phyloP scores from a whole-genome alignment of 2,888 invertebrate genomes.

The Geophilus truncorum region DNA sequence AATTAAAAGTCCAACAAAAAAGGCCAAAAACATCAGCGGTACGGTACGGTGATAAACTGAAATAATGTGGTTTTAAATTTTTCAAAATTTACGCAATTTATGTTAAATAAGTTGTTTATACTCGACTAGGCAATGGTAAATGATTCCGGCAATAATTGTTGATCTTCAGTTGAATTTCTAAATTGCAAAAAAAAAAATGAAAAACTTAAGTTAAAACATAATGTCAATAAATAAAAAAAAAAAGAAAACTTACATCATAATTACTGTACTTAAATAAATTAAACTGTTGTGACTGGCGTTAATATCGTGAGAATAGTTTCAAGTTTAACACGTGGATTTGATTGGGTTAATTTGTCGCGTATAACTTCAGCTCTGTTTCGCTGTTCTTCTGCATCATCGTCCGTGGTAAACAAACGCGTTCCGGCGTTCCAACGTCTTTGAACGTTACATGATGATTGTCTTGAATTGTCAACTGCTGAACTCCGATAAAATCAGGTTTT shows the following conservation, averaged over 20 bases:
- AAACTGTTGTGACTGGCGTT: not conserved
- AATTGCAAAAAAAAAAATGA: constrained; percentile 32
- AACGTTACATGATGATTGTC: not conserved
- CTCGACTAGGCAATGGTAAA: not conserved
- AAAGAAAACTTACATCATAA: not conserved
- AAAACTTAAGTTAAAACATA: constrained; percentile 3
- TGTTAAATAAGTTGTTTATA: not conserved
- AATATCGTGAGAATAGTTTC: not conserved
- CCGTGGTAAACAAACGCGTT: constrained; percentile 1
- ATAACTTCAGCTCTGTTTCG: not conserved
- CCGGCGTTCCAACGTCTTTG: not conserved
- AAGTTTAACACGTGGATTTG: not conserved
- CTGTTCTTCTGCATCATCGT: not conserved
- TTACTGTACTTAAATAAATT: not conserved
- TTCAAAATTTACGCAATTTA: not conserved
- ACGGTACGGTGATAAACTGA: constrained; percentile 49
- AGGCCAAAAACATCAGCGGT: constrained; percentile 47
- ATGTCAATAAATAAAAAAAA: not conserved
- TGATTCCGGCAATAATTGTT: not conserved
- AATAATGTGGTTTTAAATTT: too few relatives aligned
- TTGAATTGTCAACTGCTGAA: constrained; percentile 31
- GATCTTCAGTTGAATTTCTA: not conserved
- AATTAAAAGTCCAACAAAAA: constrained; percentile 47
- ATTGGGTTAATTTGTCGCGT: not conserved
- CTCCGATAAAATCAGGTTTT: constrained; percentile 34